Evolutionary conservation across 2,113 vertebrate species (phyloP), one percentile per base, ranked within the genome.

Genomic region (Brachyistius frenatus): DNA sequence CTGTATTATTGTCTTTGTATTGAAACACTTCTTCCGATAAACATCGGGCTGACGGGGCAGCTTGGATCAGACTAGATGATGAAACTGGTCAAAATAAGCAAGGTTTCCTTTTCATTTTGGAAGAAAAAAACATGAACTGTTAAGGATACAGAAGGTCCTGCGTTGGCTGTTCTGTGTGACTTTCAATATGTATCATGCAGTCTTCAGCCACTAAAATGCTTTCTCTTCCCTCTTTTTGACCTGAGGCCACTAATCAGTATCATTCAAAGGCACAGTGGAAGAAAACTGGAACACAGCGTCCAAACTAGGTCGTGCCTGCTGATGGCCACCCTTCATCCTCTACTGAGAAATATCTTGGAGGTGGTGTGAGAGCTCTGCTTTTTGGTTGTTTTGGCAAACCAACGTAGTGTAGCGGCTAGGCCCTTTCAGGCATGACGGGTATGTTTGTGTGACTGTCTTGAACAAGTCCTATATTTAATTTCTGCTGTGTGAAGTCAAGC

Each of bases 251-350:
- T 53, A 82, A 65, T 82, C 54, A 35, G 53, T 84, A 14, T 75
- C 78, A 85, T 71, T 91, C 80, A 88, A 78, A 89, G 73, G 32
- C 73, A 71, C 60, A 57, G 85, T 32, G 9, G 67, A 58, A 53
- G 49, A 65, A 87, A 92, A 89, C 52, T 84, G 76, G 83, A 91
- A 16, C 85, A 54, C 66, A 73, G 37, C 10, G 8, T 78, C 66
- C 66, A 84, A 91, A 91, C 63, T 89, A 73, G 91, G 90, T 89
- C 86, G 66, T 73, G 64, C 47, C 6, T 64, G 52, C 63, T 62
- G 64, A 88, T 73, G 77, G 58, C n/a, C 71, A 64, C 14, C 23
- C 41, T 87, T 87, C 75, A 50, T 63, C 81, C 32, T 56, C 37
- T 55, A 7, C 61, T 68, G 60, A 85, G 73, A 78, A 84, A 56